A percentile compares a stretch with the other conserved stretches of the same genome.
These are phyloP conservation scores for Solen grandis DNA, from an alignment of 1,140 invertebrate species.

Conservation along the genomic window DNA sequence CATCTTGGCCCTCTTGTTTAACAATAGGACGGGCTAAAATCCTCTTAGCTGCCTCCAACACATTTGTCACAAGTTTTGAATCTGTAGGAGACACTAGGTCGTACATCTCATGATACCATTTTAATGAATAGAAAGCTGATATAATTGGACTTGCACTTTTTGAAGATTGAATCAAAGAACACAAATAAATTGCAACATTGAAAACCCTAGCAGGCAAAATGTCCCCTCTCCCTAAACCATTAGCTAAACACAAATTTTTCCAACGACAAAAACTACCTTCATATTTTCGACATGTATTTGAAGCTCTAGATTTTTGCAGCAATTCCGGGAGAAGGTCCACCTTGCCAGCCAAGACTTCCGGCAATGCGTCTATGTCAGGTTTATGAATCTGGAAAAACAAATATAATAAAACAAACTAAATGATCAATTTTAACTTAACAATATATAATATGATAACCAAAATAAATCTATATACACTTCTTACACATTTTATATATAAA, in stretches of 20 bases:
- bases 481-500: neutral
- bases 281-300: constrained; percentile 24
- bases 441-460: neutral
- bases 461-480: neutral
- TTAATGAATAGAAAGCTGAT: constrained; percentile 17
- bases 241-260: constrained; percentile 7
- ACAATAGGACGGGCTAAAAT: neutral
- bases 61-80: too few relatives aligned
- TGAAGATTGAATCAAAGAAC: constrained; percentile 17
- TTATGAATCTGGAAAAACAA: neutral
- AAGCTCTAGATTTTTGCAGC: neutral
- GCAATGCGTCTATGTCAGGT: too few relatives aligned
- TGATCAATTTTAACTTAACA: neutral
- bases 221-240: constrained; percentile 3
- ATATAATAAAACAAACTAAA: constrained; percentile 1
- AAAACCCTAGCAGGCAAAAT: constrained; percentile 12
- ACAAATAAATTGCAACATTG: constrained; percentile 26
- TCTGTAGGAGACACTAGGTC: constrained; percentile 21
- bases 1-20: too few relatives aligned
- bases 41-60: constrained; percentile 18
- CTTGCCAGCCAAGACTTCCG: too few relatives aligned
- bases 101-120: constrained; percentile 21
- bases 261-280: constrained; percentile 6
- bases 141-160: neutral
- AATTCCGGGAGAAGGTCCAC: neutral